These are phyloP conservation scores for Sciurus vulgaris DNA, from an alignment of 2,797 vertebrate species.

Conservation along the genomic window DNA sequence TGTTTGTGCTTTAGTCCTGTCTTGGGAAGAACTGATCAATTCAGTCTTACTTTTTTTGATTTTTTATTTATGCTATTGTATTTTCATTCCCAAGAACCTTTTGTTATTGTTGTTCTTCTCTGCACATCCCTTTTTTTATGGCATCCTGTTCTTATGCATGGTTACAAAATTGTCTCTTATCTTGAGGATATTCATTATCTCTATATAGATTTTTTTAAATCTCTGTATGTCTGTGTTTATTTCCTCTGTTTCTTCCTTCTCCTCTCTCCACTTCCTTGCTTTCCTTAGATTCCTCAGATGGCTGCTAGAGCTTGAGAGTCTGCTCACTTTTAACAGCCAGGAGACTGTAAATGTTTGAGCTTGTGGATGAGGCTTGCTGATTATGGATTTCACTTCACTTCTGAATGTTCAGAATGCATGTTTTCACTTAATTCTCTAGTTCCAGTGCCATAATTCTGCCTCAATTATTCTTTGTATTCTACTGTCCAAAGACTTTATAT, in stretches of 20 bases:
- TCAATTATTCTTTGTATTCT: background rate
- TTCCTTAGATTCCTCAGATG: background rate
- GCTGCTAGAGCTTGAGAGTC: background rate
- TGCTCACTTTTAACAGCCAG: background rate
- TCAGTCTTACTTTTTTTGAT: background rate
- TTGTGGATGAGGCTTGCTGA: background rate
- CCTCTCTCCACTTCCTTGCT: background rate
- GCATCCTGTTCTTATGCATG: background rate
- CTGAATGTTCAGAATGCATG: background rate
- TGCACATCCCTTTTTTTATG: background rate
- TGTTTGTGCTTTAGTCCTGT: background rate
- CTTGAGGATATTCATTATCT: background rate
- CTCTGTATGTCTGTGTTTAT: background rate
- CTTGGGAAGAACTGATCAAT: background rate
- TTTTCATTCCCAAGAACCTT: constrained; percentile 42
- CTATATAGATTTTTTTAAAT: constrained; percentile 11
- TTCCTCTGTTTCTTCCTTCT: background rate
- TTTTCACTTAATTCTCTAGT: background rate
- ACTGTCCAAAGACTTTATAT: background rate
- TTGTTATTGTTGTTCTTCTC: background rate
- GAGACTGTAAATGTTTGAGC: background rate
- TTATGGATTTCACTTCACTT: background rate
- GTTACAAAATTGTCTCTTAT: background rate
- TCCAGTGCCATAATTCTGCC: background rate
- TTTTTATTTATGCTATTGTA: constrained; percentile 35